Conservation (phyloP, 2,888 invertebrate species). For the Anaspis maculata region DNA sequence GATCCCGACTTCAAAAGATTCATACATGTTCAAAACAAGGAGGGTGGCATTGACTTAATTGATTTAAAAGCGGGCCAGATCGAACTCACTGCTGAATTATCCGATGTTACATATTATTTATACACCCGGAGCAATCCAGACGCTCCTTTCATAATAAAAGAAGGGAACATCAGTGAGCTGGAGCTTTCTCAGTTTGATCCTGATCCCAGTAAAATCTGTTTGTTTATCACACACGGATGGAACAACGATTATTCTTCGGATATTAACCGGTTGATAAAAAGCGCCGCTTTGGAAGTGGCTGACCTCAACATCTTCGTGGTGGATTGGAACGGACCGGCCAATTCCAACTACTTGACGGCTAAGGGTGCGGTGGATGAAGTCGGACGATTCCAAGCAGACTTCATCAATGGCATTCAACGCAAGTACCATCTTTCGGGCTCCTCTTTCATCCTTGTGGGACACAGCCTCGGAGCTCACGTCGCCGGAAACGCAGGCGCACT, state of each 20-base stretch:
- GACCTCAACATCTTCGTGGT: conserved; percentile 34
- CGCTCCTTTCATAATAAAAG: conserved; percentile 9
- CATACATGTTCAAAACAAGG: conserved; percentile 5
- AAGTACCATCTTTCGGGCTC: conserved; percentile 18
- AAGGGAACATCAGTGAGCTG: conserved; percentile 11
- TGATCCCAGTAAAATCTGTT: conserved; percentile 18
- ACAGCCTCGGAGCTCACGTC: conserved; percentile 32
- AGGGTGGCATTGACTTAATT: conserved; percentile 3
- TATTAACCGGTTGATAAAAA: conserved; percentile 20
- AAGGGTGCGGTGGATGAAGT: conserved; percentile 19
- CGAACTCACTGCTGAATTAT: conserved; percentile 6
- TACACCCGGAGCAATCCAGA: conserved; percentile 19
- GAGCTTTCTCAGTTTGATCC: conserved; percentile 16
- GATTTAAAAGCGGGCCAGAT: conserved; percentile 5
- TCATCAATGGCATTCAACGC: conserved; percentile 21
- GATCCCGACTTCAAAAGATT: conserved; percentile 8
- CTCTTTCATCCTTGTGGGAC: conserved; percentile 24
- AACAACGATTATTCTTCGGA: conserved; percentile 22
- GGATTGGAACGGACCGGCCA: conserved; percentile 29
- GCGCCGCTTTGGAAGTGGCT: conserved; percentile 19
- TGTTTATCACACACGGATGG: conserved; percentile 36
- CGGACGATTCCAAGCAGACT: conserved; percentile 15
- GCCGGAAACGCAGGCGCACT: conserved; percentile 26
- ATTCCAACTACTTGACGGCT: conserved; percentile 19
- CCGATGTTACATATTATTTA: conserved; percentile 23